Percentiles rank a stretch among this genome's conserved stretches.
Evolutionary conservation across 2,797 vertebrate species (phyloP).

Genomic region (Poeciliopsis turneri): DNA sequence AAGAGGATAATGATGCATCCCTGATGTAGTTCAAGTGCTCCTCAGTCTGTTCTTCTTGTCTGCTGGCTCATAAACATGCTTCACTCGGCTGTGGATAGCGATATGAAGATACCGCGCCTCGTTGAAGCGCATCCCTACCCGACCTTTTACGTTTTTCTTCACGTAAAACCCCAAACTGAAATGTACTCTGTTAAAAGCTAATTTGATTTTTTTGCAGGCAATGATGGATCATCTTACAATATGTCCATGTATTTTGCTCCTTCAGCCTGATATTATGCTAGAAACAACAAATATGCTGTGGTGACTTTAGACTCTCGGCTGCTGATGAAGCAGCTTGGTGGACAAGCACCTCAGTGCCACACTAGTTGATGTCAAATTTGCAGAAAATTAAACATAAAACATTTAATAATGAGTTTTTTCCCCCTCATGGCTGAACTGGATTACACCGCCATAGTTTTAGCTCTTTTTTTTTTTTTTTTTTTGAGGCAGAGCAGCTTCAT

Average conservation of each 20-base stretch:
- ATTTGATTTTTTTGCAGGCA: not conserved
- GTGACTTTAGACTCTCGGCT: not conserved
- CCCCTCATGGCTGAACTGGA: not conserved
- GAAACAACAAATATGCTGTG: not conserved
- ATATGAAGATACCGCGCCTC: not conserved
- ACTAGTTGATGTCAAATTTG: not conserved
- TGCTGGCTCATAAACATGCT: not conserved
- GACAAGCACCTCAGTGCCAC: not conserved
- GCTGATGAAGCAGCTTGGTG: not conserved
- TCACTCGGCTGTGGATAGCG: not conserved
- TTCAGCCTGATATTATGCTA: not conserved
- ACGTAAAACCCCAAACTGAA: not conserved
- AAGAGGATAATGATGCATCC: not conserved
- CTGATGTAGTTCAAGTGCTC: not conserved
- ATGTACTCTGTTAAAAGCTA: not conserved
- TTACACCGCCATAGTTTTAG: conserved; percentile 11
- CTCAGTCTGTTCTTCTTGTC: not conserved
- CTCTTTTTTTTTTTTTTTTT: not conserved
- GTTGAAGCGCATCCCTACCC: not conserved
- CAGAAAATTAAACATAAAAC: not conserved
- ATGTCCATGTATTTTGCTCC: not conserved
- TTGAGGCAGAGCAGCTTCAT: not conserved
- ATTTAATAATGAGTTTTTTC: not conserved
- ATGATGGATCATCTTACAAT: not conserved
- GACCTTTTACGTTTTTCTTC: not conserved